phyloP scores from a whole-genome alignment of 92 coral and sea anemone species.

The Parazoanthus swiftii region DNA sequence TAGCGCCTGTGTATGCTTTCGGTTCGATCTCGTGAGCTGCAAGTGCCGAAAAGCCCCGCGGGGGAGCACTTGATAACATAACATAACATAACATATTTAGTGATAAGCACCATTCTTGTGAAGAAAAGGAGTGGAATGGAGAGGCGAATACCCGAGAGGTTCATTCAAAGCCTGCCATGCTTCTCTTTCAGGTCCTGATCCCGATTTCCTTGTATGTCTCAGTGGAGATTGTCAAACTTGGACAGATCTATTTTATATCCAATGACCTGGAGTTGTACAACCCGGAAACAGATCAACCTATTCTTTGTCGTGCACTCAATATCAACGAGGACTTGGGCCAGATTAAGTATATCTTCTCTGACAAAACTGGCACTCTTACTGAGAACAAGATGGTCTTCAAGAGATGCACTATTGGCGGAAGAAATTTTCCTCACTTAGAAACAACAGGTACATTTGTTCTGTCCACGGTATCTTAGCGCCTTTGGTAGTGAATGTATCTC shows the following conservation, averaged over 20 bases:
- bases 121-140: background rate
- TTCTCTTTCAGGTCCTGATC: constrained; percentile 76
- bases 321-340: constrained; percentile 98
- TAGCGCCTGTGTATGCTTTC: too few species aligned
- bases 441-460: constrained; percentile 42
- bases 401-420: constrained; percentile 90
- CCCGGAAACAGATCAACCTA: constrained; percentile 91
- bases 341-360: constrained; percentile 94
- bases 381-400: constrained; percentile 98
- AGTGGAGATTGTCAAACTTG: constrained; percentile 92
- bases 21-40: too few species aligned
- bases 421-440: constrained; percentile 77
- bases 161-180: background rate
- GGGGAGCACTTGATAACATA: too few species aligned
- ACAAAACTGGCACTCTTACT: constrained; percentile 97
- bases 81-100: too few species aligned
- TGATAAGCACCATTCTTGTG: too few species aligned
- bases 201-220: constrained; percentile 96
- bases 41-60: too few species aligned
- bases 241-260: constrained; percentile 89
- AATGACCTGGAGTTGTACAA: constrained; percentile 82
- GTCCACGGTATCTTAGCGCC: background rate
- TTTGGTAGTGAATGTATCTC: too few species aligned
- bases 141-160: background rate
- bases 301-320: constrained; percentile 94